Base-by-base conservation (phyloP, 2,888 invertebrate species). In the Megamerina dolium region DNA sequence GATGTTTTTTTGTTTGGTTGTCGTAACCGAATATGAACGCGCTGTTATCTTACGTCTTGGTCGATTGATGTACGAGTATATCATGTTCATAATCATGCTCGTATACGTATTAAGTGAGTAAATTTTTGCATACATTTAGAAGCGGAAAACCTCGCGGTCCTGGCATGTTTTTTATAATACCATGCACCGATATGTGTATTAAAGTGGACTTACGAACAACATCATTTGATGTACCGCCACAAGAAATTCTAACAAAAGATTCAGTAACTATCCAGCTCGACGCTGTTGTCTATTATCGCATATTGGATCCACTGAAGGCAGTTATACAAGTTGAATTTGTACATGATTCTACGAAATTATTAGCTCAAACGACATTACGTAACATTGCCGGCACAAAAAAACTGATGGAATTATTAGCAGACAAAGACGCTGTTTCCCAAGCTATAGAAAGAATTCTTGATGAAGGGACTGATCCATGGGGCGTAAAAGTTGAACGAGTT, bases 241-340 rank as follows among this genome's bases (percentile, higher is more conserved):
- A 81, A 59, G 80, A 80, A 65, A 78, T 72, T 43, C 75, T 93
- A 41, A 91, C 91, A 19, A 86, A 86, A 72, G 93, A 93, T 71
- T 87, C 88, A 0, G 92, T 93, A 26, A 93, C 93, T 0, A 90
- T 94, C 5, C 86, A 85, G 18, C 91, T 94, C 1, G 92, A 93
- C 60, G 93, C 92, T 1, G 86, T 87, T 1, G 83, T 87, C 16
- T 87, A 87, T 67, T 87, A 86, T 60, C 77, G 83, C 48, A 80
- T 87, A 44, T 80, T 81, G 52, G 81, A 85, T 59, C 85, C 86
- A 0, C 65, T 85, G 14, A 83, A 80, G 59, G 83, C 85, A 1
- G 79, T 85, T 4, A 78, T 85, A 36, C 79, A 75, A 65, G 83
- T 87, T 8, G 78, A 77, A 1, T 50, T 66, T 43, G 57, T 54